Percentiles rank a stretch among this genome's conserved stretches.
These are phyloP conservation scores for Monarcha castaneiventris DNA, from an alignment of 2,113 vertebrate species.

Conservation along the genomic window DNA sequence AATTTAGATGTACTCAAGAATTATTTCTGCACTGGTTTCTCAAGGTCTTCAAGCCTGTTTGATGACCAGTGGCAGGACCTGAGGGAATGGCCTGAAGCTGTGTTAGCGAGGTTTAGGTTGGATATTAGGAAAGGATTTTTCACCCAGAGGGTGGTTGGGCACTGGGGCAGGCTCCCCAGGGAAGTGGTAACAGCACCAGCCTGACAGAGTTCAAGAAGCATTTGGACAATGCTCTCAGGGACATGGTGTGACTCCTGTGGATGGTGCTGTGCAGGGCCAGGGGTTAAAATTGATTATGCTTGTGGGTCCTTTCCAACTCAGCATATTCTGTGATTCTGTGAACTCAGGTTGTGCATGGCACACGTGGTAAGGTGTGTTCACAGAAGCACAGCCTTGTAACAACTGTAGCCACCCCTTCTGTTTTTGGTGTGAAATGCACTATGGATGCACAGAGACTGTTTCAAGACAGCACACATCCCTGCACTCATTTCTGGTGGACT, in stretches of 20 bases:
- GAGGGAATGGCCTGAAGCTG: not conserved
- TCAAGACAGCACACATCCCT: not conserved
- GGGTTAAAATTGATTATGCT: not conserved
- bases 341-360: not conserved
- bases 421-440: rapidly evolving
- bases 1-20: not conserved
- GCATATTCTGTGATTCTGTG: not conserved
- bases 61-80: not conserved
- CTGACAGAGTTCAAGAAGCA: not conserved
- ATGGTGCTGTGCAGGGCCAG: not conserved
- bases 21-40: not conserved
- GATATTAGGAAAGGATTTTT: not conserved
- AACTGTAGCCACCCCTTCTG: not conserved
- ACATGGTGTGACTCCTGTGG: not conserved
- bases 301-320: not conserved
- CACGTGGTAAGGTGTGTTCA: not conserved
- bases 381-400: not conserved
- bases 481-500: not conserved
- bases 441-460: not conserved
- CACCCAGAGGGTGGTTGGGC: rapidly evolving
- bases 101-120: not conserved
- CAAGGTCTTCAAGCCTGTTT: not conserved
- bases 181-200: not conserved
- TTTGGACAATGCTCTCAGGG: not conserved
- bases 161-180: not conserved